Conservation (phyloP, 2,888 invertebrate genomes). For the Sphaeridia pumilis region DNA sequence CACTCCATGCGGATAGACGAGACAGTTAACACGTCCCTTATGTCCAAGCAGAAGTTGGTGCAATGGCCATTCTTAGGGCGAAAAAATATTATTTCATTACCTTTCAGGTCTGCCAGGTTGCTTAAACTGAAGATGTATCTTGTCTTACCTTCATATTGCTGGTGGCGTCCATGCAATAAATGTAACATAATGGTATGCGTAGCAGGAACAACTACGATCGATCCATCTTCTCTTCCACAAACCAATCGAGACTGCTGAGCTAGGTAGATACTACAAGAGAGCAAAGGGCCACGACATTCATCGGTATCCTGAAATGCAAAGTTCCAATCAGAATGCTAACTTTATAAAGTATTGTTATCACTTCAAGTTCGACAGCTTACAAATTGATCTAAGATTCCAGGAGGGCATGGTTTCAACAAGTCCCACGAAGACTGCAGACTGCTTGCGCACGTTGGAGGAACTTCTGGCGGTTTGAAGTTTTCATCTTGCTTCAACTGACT, state of each 20-base stretch:
- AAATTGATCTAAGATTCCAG: conserved; percentile 82
- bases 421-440: conserved; percentile 80
- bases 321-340: neutral
- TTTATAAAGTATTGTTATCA: neutral
- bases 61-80: conserved; percentile 75
- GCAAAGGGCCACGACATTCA: conserved; percentile 48
- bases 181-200: conserved; percentile 91
- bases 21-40: conserved; percentile 83
- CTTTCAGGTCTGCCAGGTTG: neutral
- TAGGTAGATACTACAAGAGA: conserved; percentile 89
- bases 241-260: conserved; percentile 86
- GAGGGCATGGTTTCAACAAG: conserved; percentile 72
- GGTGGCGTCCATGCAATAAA: conserved; percentile 74
- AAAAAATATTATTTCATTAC: neutral
- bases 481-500: conserved; percentile 39
- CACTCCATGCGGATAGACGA: conserved; percentile 87
- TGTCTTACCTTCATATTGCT: conserved; percentile 50
- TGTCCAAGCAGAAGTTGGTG: conserved; percentile 82
- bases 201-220: conserved; percentile 89
- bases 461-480: conserved; percentile 40
- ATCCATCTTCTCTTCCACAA: conserved; percentile 88
- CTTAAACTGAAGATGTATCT: neutral
- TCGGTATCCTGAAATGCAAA: conserved; percentile 39
- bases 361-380: conserved; percentile 41
- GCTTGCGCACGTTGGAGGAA: conserved; percentile 66